Conservation (phyloP, 2,113 vertebrate genomes). For the Acanthisitta chloris region DNA sequence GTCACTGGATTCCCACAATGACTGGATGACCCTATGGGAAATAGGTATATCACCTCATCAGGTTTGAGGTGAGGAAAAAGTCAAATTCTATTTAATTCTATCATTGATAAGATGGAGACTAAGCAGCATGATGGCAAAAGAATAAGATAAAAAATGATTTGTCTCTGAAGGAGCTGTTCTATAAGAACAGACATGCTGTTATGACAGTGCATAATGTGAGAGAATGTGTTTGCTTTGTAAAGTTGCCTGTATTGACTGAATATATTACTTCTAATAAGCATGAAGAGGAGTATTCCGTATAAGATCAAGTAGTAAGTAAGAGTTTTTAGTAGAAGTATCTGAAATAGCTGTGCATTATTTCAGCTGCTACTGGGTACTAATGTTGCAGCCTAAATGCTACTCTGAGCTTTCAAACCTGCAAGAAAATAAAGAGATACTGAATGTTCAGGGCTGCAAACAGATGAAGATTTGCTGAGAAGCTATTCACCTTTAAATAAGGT, state of each 20-base stretch:
- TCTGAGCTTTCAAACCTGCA: neutral
- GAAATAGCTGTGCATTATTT: neutral
- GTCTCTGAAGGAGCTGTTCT: neutral
- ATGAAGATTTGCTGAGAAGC: neutral
- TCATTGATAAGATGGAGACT: neutral
- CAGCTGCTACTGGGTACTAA: neutral
- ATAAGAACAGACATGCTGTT: neutral
- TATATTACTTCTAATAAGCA: neutral
- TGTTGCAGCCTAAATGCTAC: neutral
- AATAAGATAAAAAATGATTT: neutral
- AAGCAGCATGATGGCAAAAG: neutral
- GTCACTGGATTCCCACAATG: neutral
- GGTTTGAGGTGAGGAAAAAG: neutral
- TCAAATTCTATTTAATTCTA: neutral
- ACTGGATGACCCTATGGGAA: neutral
- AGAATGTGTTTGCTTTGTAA: neutral
- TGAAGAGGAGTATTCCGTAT: neutral
- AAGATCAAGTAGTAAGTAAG: neutral
- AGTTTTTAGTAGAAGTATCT: neutral
- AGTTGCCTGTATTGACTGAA: neutral
- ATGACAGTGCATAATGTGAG: neutral
- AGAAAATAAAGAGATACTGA: neutral
- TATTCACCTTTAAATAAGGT: neutral
- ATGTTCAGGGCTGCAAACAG: neutral
- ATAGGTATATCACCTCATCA: neutral